Evolutionary conservation across 2,797 vertebrate species (phyloP), one percentile per base, ranked within the genome.

Genomic region (Thaleichthys pacificus): DNA sequence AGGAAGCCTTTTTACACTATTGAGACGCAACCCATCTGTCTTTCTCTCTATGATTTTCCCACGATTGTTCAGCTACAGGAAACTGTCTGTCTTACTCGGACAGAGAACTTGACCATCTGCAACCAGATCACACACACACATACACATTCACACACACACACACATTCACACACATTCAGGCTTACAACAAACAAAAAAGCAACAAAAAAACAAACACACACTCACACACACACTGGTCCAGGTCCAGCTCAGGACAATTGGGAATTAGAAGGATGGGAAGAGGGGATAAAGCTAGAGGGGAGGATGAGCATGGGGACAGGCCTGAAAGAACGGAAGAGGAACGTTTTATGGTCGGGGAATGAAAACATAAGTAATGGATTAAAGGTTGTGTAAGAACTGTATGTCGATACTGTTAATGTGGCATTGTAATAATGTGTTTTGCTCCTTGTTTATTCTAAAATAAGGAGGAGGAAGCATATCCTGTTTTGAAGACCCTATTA

Each of bases 1-100:
- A 56, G 51, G 51, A 4, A 56, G 51, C 51, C 5, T 17, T 56
- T 56, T n/a, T n/a, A n/a, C 15, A n/a, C 93, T 94, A 95, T 96
- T 95, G 96, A 95, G 95, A 95, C 86, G 89, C 82, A 92, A 89
- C 87, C 91, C 92, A 93, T 90, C 89, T 89, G 84, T 88, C 83
- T 76, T 85, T 91, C 77, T 86, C 68, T 86, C 70, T 74, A n/a
- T 22, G 30, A 69, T 57, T 69, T 69, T 60, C 67, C 67, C 67
- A 69, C 42, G 21, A 69, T 69, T 69, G 67, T 69, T 69, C 56
- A 32, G 26, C 26, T n/a, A 58, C 30, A 69, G 67, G 67, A 69
- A 69, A 24, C 64, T 62, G 26, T 67, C 24, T 69, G 67, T 69
- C 32, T 38, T 14, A 51, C 66, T 30, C 17, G 17, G 66, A 68